These are phyloP conservation scores for Motacilla alba DNA, from an alignment of 2,113 vertebrate genomes.

Conservation along the genomic window DNA sequence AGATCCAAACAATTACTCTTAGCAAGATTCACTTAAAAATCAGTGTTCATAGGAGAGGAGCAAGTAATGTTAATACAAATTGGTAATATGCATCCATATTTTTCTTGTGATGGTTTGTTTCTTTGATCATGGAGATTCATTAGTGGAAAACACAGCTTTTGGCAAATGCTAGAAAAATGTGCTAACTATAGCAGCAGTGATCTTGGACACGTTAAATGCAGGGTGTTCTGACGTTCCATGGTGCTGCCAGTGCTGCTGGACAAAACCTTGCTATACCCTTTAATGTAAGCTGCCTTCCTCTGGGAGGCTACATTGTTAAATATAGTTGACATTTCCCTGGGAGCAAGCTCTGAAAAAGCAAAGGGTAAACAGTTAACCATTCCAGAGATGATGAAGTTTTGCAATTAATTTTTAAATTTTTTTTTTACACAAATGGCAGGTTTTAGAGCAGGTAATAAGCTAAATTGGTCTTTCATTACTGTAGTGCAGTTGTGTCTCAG, in stretches of 20 bases:
- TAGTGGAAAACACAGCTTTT: not conserved
- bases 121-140: not conserved
- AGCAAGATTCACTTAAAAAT: not conserved
- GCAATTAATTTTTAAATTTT: not conserved
- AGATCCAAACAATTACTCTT: not conserved
- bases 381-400: not conserved
- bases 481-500: constrained; percentile 41
- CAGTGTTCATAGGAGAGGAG: not conserved
- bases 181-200: not conserved
- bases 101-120: not conserved
- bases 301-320: not conserved
- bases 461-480: not conserved
- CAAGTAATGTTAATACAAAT: not conserved
- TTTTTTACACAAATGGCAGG: not conserved
- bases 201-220: not conserved
- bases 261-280: not conserved
- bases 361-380: not conserved
- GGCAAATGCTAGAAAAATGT: not conserved
- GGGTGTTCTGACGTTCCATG: not conserved
- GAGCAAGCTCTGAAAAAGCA: not conserved
- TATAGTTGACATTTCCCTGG: constrained; percentile 1
- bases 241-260: not conserved
- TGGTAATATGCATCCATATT: accelerated
- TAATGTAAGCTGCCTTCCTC: not conserved
- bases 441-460: not conserved